Evolutionary conservation across 2,888 invertebrate species (phyloP).

Genomic region (Rugalucina vietnamica): DNA sequence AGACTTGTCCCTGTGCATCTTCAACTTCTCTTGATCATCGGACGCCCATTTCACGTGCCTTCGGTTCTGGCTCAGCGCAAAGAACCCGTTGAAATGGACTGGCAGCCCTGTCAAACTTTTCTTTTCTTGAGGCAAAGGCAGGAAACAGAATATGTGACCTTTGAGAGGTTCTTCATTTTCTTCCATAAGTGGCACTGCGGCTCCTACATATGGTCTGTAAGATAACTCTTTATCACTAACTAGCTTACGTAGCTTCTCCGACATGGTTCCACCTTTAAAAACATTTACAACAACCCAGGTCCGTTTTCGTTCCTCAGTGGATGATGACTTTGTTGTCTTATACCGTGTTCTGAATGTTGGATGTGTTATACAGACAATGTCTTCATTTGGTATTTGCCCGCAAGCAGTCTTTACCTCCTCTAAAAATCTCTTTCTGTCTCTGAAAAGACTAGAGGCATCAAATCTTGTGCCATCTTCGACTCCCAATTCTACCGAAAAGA

Average conservation of each 20-base stretch:
- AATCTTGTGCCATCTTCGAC: neutral
- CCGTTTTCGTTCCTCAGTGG: neutral
- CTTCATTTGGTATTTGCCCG: neutral
- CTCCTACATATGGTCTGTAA: slow-evolving; percentile 58
- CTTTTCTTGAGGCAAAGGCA: slow-evolving; percentile 78
- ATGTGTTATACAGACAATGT: neutral
- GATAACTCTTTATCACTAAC: slow-evolving; percentile 38
- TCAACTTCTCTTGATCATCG: slow-evolving; percentile 48
- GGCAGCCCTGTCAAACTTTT: slow-evolving; percentile 77
- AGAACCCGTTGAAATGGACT: slow-evolving; percentile 80
- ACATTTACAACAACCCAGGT: slow-evolving; percentile 65
- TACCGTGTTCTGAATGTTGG: neutral
- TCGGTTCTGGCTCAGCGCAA: slow-evolving; percentile 79
- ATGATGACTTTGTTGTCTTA: neutral
- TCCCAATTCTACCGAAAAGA: slow-evolving; percentile 7
- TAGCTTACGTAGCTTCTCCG: slow-evolving; percentile 42
- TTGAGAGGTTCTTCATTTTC: slow-evolving; percentile 1
- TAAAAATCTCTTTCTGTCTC: slow-evolving; percentile 10
- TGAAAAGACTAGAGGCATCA: neutral
- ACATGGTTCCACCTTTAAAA: slow-evolving; percentile 60
- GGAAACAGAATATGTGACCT: slow-evolving; percentile 80
- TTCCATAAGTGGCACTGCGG: slow-evolving; percentile 36
- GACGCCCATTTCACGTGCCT: slow-evolving; percentile 80
- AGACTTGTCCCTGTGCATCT: slow-evolving; percentile 64
- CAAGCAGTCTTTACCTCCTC: neutral